Evolutionary conservation across 2,113 vertebrate genomes (phyloP).

Genomic region (Menidia beryllina): DNA sequence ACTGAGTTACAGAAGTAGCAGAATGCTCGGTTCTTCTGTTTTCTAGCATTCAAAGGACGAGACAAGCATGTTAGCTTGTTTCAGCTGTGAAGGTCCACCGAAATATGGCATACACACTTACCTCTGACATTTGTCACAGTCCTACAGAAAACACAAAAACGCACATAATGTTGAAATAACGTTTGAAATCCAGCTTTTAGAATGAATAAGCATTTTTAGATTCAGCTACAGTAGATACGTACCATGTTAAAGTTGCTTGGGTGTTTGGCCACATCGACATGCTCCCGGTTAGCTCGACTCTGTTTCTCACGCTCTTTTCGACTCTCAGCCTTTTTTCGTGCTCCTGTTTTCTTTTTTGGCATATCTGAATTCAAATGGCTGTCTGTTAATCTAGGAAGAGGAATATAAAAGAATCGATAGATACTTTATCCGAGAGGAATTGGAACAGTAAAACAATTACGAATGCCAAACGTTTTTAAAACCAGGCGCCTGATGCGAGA

Average conservation of each 20-base stretch:
- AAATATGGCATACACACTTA: slow-evolving; percentile 65
- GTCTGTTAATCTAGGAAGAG: slow-evolving; percentile 1
- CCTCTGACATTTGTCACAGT: slow-evolving; percentile 98
- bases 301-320: slow-evolving; percentile 96
- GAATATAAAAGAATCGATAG: background rate
- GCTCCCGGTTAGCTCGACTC: slow-evolving; percentile 86
- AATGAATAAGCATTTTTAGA: no score
- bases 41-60: slow-evolving; percentile 77
- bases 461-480: no score
- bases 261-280: slow-evolving; percentile 94
- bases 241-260: slow-evolving; percentile 93
- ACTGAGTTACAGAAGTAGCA: slow-evolving; percentile 96
- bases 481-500: background rate
- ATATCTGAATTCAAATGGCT: slow-evolving; percentile 72
- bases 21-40: slow-evolving; percentile 98
- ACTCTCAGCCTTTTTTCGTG: slow-evolving; percentile 95
- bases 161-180: slow-evolving; percentile 20
- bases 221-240: background rate
- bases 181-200: background rate
- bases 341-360: slow-evolving; percentile 99
- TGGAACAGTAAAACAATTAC: background rate
- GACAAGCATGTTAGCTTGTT: background rate
- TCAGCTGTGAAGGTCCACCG: background rate
- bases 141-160: slow-evolving; percentile 80
- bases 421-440: background rate